These are phyloP conservation scores for Sebastes hubbsi DNA, from an alignment of 2,797 vertebrate genomes.

Conservation along the genomic window DNA sequence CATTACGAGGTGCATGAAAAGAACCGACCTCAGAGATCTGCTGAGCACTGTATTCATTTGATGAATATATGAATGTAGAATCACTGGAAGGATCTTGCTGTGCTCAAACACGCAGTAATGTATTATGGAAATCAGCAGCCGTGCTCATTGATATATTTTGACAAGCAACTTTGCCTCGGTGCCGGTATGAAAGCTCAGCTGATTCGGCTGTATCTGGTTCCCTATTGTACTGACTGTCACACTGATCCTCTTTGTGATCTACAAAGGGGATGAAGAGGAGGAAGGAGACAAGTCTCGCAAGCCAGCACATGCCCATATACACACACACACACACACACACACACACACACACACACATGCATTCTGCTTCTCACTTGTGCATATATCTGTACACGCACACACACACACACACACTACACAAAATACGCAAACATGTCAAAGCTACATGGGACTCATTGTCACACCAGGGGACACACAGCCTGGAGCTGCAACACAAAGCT, in stretches of 20 bases:
- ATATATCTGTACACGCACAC: not conserved
- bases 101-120: slow-evolving; percentile 33
- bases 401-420: not conserved
- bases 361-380: not conserved
- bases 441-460: not conserved
- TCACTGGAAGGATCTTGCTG: slow-evolving; percentile 11
- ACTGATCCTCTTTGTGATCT: slow-evolving; percentile 54
- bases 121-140: slow-evolving; percentile 39
- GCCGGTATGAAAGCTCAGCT: slow-evolving; percentile 29
- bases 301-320: not conserved
- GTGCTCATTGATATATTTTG: slow-evolving; percentile 34
- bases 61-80: slow-evolving; percentile 30
- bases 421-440: not conserved
- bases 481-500: slow-evolving; percentile 26
- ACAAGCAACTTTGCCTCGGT: slow-evolving; percentile 32
- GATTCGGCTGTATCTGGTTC: slow-evolving; percentile 42
- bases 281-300: slow-evolving; percentile 16
- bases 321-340: not conserved
- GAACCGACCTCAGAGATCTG: slow-evolving; percentile 22
- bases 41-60: slow-evolving; percentile 7
- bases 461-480: slow-evolving; percentile 20
- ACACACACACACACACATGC: not conserved
- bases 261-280: slow-evolving; percentile 8
- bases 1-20: slow-evolving; percentile 39
- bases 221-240: slow-evolving; percentile 57